Conservation (phyloP, 2,797 vertebrate genomes). For the Enteromius radiatus region DNA sequence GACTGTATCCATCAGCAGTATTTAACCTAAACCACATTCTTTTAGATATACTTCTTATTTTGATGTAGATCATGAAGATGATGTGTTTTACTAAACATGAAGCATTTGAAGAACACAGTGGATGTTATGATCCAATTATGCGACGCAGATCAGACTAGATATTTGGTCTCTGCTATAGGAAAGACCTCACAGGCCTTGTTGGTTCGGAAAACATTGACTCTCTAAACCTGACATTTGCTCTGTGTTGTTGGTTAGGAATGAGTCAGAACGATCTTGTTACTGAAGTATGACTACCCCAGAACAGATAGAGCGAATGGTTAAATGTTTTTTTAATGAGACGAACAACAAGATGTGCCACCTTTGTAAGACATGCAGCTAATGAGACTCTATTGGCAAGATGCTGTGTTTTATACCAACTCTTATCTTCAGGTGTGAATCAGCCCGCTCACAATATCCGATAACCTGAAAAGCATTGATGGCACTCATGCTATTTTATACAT, state of each 20-base stretch:
- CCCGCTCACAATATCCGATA: not conserved
- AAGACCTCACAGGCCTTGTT: slow-evolving; percentile 5
- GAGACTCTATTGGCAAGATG: slow-evolving; percentile 13
- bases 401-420: not conserved
- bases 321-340: slow-evolving; percentile 22
- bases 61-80: not conserved
- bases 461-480: not conserved
- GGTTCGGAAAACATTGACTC: not conserved
- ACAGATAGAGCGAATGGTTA: slow-evolving; percentile 16
- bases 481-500: not conserved
- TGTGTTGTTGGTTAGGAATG: slow-evolving; percentile 19
- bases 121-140: not conserved
- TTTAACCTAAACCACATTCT: not conserved
- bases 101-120: not conserved
- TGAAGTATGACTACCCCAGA: slow-evolving; percentile 27
- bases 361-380: slow-evolving; percentile 10
- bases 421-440: not conserved
- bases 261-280: slow-evolving; percentile 42
- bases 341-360: not conserved
- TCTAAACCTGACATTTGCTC: slow-evolving; percentile 38
- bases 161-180: not conserved
- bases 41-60: not conserved
- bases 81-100: not conserved
- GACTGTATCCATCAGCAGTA: not conserved
- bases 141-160: not conserved